Evolutionary conservation across 1,140 invertebrate species (phyloP).

Genomic region (Euura saliciscinereae): DNA sequence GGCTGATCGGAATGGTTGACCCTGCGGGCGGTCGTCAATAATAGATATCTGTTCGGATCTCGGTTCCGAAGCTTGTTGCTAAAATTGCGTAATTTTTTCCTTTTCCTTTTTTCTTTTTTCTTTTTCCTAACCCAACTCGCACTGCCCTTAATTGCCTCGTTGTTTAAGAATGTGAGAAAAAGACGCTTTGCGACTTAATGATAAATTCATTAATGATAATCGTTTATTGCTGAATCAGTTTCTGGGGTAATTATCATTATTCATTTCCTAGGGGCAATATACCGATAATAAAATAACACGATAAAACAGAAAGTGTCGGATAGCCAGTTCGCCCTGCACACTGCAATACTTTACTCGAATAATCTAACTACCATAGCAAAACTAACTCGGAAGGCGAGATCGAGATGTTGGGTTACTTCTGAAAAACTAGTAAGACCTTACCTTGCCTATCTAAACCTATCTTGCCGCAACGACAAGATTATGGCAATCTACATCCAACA

Average conservation of each 20-base stretch:
- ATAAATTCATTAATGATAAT: neutral
- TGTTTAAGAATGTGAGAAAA: neutral
- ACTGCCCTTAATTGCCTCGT: neutral
- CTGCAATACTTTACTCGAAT: neutral
- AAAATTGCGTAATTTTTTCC: conserved; percentile 1
- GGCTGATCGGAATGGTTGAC: neutral
- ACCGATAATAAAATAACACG: neutral
- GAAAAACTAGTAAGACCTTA: too few species aligned
- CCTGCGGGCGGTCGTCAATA: neutral
- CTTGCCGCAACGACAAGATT: neutral
- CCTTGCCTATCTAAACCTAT: neutral
- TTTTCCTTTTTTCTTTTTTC: neutral
- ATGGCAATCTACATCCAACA: too few species aligned
- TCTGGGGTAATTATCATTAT: neutral
- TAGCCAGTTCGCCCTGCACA: neutral
- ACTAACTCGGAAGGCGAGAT: neutral
- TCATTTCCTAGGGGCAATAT: neutral
- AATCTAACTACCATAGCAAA: neutral
- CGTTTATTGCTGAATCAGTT: neutral
- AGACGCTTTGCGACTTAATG: neutral
- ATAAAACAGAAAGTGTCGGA: conserved; percentile 1
- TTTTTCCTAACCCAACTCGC: neutral
- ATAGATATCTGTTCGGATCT: neutral
- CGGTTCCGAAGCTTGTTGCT: neutral
- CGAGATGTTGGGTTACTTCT: neutral